phyloP scores from a whole-genome alignment of 2,888 invertebrate genomes.

The Eilema griseolum region DNA sequence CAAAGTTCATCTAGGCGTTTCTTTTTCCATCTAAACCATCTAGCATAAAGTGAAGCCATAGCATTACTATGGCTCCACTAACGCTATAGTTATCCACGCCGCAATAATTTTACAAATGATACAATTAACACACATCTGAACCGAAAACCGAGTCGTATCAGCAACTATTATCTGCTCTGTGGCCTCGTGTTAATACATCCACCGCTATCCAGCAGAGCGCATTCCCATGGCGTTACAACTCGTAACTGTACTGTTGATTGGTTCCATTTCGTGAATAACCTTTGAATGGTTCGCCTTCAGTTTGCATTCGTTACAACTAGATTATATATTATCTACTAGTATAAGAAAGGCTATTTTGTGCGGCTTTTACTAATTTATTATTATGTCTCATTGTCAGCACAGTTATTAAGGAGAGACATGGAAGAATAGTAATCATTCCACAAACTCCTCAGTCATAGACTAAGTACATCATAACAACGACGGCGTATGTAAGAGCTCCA shows the following conservation, averaged over 20 bases:
- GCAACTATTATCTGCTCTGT: constrained; percentile 1
- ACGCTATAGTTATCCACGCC: not conserved
- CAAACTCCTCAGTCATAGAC: too few species aligned
- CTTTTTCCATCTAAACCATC: not conserved
- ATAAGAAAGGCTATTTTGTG: too few species aligned
- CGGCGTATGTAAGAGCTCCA: not conserved
- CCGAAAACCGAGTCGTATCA: not conserved
- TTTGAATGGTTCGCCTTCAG: not conserved
- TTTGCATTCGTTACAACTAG: not conserved
- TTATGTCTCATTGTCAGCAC: too few species aligned
- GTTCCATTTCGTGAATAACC: not conserved
- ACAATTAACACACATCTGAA: not conserved
- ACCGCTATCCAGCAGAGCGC: not conserved
- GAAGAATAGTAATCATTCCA: too few species aligned
- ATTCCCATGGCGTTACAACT: not conserved
- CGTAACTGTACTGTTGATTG: not conserved
- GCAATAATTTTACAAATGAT: not conserved
- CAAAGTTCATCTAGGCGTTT: not conserved
- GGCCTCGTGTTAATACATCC: not conserved
- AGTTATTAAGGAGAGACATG: too few species aligned
- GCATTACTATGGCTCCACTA: not conserved
- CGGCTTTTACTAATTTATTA: too few species aligned
- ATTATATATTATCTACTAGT: too few species aligned
- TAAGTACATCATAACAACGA: too few species aligned
- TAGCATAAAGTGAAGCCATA: not conserved